phyloP scores from a whole-genome alignment of 2,888 invertebrate species.

The Argyresthia albistria region DNA sequence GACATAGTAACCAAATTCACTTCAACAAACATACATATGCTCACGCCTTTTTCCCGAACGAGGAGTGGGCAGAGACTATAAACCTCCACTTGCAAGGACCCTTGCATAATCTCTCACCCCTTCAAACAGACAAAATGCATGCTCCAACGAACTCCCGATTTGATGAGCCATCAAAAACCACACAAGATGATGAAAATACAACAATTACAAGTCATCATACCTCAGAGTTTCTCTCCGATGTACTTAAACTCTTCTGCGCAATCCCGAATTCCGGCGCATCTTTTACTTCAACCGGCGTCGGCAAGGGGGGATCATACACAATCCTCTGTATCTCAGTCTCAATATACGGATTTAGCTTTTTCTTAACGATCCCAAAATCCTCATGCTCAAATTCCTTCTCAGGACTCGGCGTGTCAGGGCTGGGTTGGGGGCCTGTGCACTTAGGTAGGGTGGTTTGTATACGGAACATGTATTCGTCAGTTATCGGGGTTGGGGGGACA shows the following conservation, averaged over 20 bases:
- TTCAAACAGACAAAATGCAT: too few relatives aligned
- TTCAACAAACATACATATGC: too few relatives aligned
- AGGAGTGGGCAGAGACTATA: too few relatives aligned
- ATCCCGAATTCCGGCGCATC: conserved; percentile 31
- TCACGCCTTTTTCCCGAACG: too few relatives aligned
- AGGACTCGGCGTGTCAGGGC: conserved; percentile 20
- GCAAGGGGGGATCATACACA: conserved; percentile 45
- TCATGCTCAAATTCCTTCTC: conserved; percentile 27
- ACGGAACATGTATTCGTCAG: conserved; percentile 56
- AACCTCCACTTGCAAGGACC: too few relatives aligned
- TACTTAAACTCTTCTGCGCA: background rate
- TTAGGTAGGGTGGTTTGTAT: conserved; percentile 43
- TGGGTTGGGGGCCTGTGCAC: conserved; percentile 31
- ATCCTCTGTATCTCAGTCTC: conserved; percentile 39
- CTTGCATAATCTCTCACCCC: too few relatives aligned
- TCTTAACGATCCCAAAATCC: conserved; percentile 47
- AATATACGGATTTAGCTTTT: conserved; percentile 46
- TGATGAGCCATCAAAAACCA: too few relatives aligned
- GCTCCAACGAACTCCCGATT: too few relatives aligned
- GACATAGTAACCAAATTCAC: too few relatives aligned
- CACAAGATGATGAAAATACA: background rate
- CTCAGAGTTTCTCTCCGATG: background rate
- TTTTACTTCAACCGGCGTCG: conserved; percentile 32
- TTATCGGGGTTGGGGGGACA: conserved; percentile 47
- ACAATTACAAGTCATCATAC: background rate